phyloP scores from a whole-genome alignment of 1,140 invertebrate genomes.

The Coenobita brevimanus region DNA sequence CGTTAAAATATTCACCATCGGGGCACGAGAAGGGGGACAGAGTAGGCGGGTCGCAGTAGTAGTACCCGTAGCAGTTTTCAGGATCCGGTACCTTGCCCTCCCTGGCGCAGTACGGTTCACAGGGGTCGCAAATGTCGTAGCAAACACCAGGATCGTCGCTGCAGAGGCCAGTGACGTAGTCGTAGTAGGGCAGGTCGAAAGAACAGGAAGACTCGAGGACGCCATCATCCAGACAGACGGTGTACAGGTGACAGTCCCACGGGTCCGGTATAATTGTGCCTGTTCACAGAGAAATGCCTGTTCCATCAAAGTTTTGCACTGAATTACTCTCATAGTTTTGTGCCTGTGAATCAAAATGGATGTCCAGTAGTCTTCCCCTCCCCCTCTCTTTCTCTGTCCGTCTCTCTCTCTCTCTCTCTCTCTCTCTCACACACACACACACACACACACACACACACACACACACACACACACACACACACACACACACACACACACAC shows the following conservation, averaged over 20 bases:
- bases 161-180: constrained; percentile 8
- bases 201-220: neutral
- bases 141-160: neutral
- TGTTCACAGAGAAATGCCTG: neutral
- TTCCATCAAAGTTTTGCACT: neutral
- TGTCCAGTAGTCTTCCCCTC: neutral
- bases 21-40: constrained; percentile 22
- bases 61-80: constrained; percentile 22
- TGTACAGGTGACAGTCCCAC: neutral
- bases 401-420: neutral
- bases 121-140: constrained; percentile 30
- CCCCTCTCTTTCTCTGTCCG: too few species aligned
- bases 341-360: neutral
- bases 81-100: constrained; percentile 34
- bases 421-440: neutral
- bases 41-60: constrained; percentile 36
- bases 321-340: neutral
- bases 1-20: neutral
- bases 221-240: constrained; percentile 7
- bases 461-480: neutral
- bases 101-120: constrained; percentile 17
- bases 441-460: neutral
- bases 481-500: too few species aligned
- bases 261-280: constrained; percentile 8
- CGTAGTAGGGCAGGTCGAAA: neutral